Conservation (phyloP, 2,797 vertebrate species). For the Protonibea diacanthus region DNA sequence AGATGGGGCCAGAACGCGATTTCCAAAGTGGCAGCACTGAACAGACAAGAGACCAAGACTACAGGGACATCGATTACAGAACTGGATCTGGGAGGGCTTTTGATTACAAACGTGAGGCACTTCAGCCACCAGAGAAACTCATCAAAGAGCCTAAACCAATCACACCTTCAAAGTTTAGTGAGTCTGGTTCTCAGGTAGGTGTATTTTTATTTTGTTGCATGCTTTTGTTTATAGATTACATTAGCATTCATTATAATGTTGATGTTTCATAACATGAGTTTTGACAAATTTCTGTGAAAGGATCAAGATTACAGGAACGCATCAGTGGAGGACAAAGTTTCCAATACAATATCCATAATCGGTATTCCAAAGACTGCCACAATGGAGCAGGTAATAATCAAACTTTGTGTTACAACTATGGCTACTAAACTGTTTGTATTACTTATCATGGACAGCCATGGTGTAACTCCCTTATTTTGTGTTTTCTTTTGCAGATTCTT, state of each 20-base stretch:
- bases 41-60: slow-evolving; percentile 93
- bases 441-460: neutral
- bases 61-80: slow-evolving; percentile 96
- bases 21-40: slow-evolving; percentile 87
- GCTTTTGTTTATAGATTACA: neutral
- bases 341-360: slow-evolving; percentile 92
- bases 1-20: slow-evolving; percentile 74
- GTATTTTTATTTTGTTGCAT: neutral
- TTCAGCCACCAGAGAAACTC: slow-evolving; percentile 84
- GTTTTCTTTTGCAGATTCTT: slow-evolving; percentile 80
- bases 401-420: neutral
- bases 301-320: slow-evolving; percentile 89
- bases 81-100: slow-evolving; percentile 88
- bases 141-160: slow-evolving; percentile 86
- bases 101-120: slow-evolving; percentile 90
- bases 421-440: neutral
- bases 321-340: slow-evolving; percentile 89
- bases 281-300: slow-evolving; percentile 71
- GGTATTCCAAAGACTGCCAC: slow-evolving; percentile 96
- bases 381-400: slow-evolving; percentile 91
- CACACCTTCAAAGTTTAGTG: slow-evolving; percentile 76
- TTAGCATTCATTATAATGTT: slow-evolving; percentile 5
- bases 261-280: slow-evolving; percentile 39
- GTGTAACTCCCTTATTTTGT: slow-evolving; percentile 1
- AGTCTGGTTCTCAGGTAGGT: slow-evolving; percentile 85